Evolutionary conservation across 2,797 vertebrate species (phyloP).

Genomic region (Vireo griseus): DNA sequence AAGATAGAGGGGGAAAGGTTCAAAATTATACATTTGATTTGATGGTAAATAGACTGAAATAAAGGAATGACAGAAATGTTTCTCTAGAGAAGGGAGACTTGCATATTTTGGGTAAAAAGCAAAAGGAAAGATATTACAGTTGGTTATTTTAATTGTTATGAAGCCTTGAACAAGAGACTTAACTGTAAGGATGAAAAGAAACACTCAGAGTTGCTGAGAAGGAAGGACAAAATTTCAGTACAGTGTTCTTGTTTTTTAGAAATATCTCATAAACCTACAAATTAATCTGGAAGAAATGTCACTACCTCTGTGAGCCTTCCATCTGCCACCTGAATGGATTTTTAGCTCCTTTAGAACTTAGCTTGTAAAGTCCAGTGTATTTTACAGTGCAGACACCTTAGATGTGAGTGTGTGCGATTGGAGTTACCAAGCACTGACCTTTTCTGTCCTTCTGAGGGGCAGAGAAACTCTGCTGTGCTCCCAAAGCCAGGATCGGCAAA

Average conservation of each 20-base stretch:
- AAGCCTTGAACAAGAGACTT: background rate
- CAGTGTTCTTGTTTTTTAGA: background rate
- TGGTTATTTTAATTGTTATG: background rate
- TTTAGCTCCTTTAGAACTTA: background rate
- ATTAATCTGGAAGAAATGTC: background rate
- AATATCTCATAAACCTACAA: background rate
- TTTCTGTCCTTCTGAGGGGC: background rate
- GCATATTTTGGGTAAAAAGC: background rate
- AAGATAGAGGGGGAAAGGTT: background rate
- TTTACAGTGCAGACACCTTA: background rate
- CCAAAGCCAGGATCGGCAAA: background rate
- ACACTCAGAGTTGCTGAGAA: background rate
- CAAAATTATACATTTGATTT: background rate
- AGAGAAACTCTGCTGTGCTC: background rate
- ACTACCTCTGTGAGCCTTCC: background rate
- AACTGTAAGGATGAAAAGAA: background rate
- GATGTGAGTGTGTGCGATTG: background rate
- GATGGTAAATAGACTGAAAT: background rate
- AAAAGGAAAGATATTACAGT: background rate
- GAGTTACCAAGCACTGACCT: background rate
- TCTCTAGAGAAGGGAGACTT: background rate
- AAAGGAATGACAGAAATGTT: background rate
- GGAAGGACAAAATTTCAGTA: background rate
- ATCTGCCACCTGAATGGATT: background rate
- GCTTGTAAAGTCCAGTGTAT: background rate